Conservation (phyloP, 2,888 invertebrate genomes). For the Phalera bucephala region DNA sequence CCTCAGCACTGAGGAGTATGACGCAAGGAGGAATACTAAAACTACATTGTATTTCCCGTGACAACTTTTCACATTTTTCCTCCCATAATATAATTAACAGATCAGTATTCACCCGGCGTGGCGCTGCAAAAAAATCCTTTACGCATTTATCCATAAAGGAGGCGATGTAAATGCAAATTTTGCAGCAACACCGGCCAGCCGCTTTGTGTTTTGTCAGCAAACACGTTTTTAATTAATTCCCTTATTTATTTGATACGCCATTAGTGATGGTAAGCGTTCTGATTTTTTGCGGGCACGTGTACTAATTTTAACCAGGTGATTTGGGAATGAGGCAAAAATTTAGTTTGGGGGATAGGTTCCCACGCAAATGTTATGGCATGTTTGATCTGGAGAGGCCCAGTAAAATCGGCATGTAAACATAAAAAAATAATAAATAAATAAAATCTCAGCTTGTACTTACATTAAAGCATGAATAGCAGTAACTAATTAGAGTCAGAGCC, state of each 20-base stretch:
- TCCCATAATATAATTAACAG: slow-evolving; percentile 30
- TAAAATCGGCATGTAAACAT: too few relatives aligned
- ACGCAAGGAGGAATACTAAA: too few relatives aligned
- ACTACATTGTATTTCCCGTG: too few relatives aligned
- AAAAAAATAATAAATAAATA: too few relatives aligned
- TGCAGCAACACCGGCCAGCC: slow-evolving; percentile 26
- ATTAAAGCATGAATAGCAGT: too few relatives aligned
- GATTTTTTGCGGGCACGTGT: background rate
- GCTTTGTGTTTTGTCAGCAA: slow-evolving; percentile 59
- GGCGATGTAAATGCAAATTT: slow-evolving; percentile 35
- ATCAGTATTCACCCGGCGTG: slow-evolving; percentile 25
- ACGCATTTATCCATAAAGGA: slow-evolving; percentile 35
- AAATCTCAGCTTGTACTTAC: too few relatives aligned
- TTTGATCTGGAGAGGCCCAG: too few relatives aligned
- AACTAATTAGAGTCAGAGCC: too few relatives aligned
- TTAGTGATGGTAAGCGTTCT: slow-evolving; percentile 17
- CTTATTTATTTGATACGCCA: slow-evolving; percentile 52
- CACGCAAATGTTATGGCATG: too few relatives aligned
- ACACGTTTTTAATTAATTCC: slow-evolving; percentile 73
- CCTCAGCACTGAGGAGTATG: too few relatives aligned
- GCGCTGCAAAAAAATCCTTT: slow-evolving; percentile 25
- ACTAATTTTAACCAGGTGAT: background rate
- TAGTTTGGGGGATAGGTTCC: too few relatives aligned
- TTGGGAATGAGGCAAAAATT: background rate
- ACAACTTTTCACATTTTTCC: too few relatives aligned